Evolutionary conservation across 2,888 invertebrate genomes (phyloP), one percentile per base, ranked within the genome.

Genomic region (Dorcus hopei): DNA sequence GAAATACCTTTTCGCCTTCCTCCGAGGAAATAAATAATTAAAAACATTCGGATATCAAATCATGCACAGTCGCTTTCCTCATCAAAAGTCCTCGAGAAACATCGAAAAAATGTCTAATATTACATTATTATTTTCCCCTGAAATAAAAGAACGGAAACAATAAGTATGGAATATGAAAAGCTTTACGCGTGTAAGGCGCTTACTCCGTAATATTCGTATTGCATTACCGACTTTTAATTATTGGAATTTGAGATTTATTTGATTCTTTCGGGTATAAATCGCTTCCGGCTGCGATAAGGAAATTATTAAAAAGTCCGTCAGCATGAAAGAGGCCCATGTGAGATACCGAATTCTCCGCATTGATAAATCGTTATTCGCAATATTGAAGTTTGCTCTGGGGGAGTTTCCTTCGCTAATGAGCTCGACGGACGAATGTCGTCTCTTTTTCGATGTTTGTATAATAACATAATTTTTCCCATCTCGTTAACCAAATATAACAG

Each of bases 11-110:
- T 62, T 65, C 60, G 63, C 61, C 65, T 49, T 58, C 57, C 56
- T 41, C 52, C 59, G 54, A 57, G 54, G 62, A 65, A 64, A 67
- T 67, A 65, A 65, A 67, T 67, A 65, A 67, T 67, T 67, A 67
- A 67, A 65, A 65, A 63, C 59, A 61, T 64, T 64, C 61, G 58
- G 57, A 61, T 64, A 65, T 65, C 62, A 62, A 64, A 65, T 65
- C 64, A 65, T 60, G 59, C 58, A 54, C 51, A 54, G 57, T 54
- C 50, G 57, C 57, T 47, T 56, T 51, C 49, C 54, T 48, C 51
- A 39, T 45, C 57, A 41, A 57, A 57, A 57, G 39, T 50, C 51
- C 53, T 53, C 45, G 41, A 57, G 49, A 45, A 49, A 38, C 47
- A 40, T 50, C 55, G 41, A 41, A 42, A 49, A 52, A 56, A 59